Evolutionary conservation across 35 echinoderm and acorn worm genomes (phyloP).

Genomic region (Heliocidaris erythrogramma): DNA sequence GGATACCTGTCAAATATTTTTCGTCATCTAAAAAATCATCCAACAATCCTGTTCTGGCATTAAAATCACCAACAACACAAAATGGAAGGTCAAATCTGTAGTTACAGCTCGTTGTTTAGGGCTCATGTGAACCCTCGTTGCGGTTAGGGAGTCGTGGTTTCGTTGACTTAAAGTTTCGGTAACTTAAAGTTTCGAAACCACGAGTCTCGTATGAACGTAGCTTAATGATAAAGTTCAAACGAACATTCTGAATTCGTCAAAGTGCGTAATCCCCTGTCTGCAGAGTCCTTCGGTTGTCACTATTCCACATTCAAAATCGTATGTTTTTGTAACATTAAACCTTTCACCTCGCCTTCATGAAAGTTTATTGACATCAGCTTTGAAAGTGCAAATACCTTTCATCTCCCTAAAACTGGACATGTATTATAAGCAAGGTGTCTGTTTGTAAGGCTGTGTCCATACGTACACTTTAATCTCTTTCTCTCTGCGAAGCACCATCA

Average conservation of each 20-base stretch:
- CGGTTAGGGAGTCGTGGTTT: too few relatives aligned
- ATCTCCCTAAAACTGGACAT: neutral
- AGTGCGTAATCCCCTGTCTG: neutral
- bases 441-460: neutral
- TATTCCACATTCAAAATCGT: neutral
- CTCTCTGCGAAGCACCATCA: neutral
- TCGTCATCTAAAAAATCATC: too few relatives aligned
- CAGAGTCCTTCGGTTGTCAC: neutral
- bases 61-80: too few relatives aligned
- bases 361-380: slow-evolving; percentile 17
- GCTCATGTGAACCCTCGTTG: too few relatives aligned
- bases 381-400: slow-evolving; percentile 26
- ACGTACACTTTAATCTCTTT: neutral
- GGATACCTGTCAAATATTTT: too few relatives aligned
- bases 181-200: too few relatives aligned
- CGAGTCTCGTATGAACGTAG: too few relatives aligned
- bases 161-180: too few relatives aligned
- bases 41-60: too few relatives aligned
- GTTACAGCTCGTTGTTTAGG: too few relatives aligned
- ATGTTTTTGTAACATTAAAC: neutral
- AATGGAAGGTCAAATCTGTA: too few relatives aligned
- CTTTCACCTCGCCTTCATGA: neutral
- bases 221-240: neutral
- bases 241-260: neutral
- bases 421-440: neutral